Conservation (phyloP, 1,140 invertebrate genomes). For the Bombus vancouverensis region DNA sequence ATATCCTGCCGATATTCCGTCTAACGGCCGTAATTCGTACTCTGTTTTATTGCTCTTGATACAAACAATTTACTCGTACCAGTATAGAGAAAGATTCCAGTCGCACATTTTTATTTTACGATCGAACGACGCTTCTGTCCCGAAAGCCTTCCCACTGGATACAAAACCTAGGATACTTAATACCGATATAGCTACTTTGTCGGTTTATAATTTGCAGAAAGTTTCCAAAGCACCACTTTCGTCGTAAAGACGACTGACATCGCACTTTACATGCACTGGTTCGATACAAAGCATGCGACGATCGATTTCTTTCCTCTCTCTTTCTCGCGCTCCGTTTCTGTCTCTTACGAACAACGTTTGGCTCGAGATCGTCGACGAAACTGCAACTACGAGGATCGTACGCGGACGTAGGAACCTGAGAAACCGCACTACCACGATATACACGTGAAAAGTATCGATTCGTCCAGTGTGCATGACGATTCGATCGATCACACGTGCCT, state of each 20-base stretch:
- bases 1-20: not conserved
- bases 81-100: not conserved
- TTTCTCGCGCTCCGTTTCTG: too few relatives aligned
- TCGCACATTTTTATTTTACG: not conserved
- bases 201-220: constrained; percentile 21
- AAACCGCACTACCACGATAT: not conserved
- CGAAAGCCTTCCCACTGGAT: not conserved
- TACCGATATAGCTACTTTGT: not conserved
- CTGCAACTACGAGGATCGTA: not conserved
- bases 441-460: not conserved
- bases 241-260: constrained; percentile 26
- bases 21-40: not conserved
- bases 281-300: constrained; percentile 74
- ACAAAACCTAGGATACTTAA: not conserved
- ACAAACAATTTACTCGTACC: constrained; percentile 14
- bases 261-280: constrained; percentile 54
- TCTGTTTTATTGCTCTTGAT: constrained; percentile 37
- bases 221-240: constrained; percentile 43
- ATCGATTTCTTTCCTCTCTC: not conserved
- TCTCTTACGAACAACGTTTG: not conserved
- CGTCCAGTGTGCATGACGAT: not conserved
- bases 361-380: constrained; percentile 19
- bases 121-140: not conserved
- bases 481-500: not conserved
- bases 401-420: not conserved